Evolutionary conservation across 2,113 vertebrate species (phyloP).

Genomic region (Mesoclemmys tuberculata): DNA sequence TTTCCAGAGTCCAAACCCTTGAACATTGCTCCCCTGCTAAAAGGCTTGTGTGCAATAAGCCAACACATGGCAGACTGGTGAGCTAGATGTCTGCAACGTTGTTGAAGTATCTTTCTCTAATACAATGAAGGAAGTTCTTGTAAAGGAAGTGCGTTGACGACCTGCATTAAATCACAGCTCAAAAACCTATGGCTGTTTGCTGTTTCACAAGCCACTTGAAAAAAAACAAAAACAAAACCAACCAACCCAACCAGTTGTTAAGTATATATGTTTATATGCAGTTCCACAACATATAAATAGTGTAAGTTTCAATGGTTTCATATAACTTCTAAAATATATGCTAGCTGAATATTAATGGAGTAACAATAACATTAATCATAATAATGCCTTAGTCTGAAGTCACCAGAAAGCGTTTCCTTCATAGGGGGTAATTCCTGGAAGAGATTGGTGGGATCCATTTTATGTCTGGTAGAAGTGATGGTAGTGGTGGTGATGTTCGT

Average conservation of each 20-base stretch:
- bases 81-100: slow-evolving; percentile 45
- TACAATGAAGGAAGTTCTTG: slow-evolving; percentile 47
- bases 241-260: slow-evolving; percentile 65
- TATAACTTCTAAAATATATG: slow-evolving; percentile 78
- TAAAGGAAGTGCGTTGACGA: slow-evolving; percentile 60
- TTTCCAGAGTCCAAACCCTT: slow-evolving; percentile 74
- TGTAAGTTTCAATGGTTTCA: slow-evolving; percentile 75
- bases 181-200: slow-evolving; percentile 53
- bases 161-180: slow-evolving; percentile 60
- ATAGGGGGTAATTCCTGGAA: slow-evolving; percentile 48
- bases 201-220: slow-evolving; percentile 60
- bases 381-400: slow-evolving; percentile 64
- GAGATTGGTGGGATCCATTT: slow-evolving; percentile 43
- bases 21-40: slow-evolving; percentile 69
- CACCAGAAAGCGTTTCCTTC: slow-evolving; percentile 68
- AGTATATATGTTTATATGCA: slow-evolving; percentile 42
- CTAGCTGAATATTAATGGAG: slow-evolving; percentile 80
- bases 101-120: slow-evolving; percentile 58
- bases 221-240: neutral
- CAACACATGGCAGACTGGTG: slow-evolving; percentile 53
- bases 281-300: slow-evolving; percentile 83
- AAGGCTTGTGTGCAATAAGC: slow-evolving; percentile 64
- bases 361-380: slow-evolving; percentile 78
- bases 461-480: slow-evolving; percentile 99
- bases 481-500: slow-evolving; percentile 99